Percentiles rank a stretch among this genome's conserved stretches.
These are phyloP conservation scores for Hipparchia semele DNA, from an alignment of 2,888 invertebrate genomes.

Conservation along the genomic window DNA sequence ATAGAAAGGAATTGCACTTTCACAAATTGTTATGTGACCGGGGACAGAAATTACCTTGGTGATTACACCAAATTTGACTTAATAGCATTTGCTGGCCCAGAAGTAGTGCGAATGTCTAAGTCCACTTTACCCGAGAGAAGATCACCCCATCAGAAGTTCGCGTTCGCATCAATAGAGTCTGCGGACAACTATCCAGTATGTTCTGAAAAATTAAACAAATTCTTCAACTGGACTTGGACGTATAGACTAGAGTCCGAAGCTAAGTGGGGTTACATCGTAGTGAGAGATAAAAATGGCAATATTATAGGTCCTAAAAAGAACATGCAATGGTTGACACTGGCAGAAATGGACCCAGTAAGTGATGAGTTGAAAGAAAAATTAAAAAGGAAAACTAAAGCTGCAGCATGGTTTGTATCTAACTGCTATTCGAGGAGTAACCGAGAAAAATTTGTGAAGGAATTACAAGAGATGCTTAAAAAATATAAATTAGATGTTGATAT, in stretches of 20 bases:
- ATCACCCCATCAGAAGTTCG: conserved; percentile 60
- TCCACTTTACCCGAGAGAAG: conserved; percentile 49
- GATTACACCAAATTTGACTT: conserved; percentile 60
- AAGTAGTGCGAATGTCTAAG: conserved; percentile 44
- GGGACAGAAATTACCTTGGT: conserved; percentile 46
- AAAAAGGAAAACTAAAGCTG: conserved; percentile 52
- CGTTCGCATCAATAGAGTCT: conserved; percentile 64
- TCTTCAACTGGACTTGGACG: conserved; percentile 74
- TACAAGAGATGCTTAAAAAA: conserved; percentile 46
- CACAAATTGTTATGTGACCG: conserved; percentile 63
- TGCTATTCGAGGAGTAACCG: conserved; percentile 50
- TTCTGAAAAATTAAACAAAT: conserved; percentile 50
- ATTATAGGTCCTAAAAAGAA: conserved; percentile 59
- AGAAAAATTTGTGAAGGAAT: conserved; percentile 44
- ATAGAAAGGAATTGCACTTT: conserved; percentile 54
- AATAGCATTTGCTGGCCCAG: conserved; percentile 59
- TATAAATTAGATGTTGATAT: conserved; percentile 53
- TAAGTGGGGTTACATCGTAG: conserved; percentile 61
- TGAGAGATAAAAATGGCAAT: conserved; percentile 53
- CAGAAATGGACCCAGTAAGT: conserved; percentile 52
- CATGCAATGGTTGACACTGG: conserved; percentile 59
- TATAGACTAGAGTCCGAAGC: conserved; percentile 63
- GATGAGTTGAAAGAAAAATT: conserved; percentile 49
- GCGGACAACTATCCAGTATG: conserved; percentile 61
- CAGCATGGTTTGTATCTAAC: conserved; percentile 64